phyloP scores from a whole-genome alignment of 2,113 vertebrate genomes.

The Entomyzon cyanotis region DNA sequence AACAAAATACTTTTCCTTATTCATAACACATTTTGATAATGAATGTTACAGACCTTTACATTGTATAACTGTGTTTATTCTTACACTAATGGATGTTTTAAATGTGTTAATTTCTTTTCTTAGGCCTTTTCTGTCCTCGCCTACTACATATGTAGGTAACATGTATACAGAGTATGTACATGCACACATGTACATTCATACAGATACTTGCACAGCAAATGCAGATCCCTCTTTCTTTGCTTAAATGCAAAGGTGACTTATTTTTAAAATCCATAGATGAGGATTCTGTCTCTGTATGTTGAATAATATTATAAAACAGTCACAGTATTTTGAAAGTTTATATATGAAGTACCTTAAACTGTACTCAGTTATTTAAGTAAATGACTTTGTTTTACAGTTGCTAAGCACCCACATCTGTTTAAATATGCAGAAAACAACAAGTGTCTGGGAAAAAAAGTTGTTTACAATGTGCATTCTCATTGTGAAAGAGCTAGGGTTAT shows the following conservation, averaged over 20 bases:
- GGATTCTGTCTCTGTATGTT: neutral
- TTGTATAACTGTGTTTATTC: neutral
- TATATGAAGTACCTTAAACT: neutral
- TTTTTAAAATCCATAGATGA: neutral
- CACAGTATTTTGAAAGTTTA: neutral
- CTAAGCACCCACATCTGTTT: neutral
- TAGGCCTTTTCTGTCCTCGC: neutral
- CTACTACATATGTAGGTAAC: neutral
- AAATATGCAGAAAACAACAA: constrained; percentile 32
- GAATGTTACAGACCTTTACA: neutral
- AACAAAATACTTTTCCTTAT: neutral
- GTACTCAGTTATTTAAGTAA: neutral
- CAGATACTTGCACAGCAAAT: neutral
- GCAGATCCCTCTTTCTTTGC: neutral
- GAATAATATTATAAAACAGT: neutral
- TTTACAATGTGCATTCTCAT: neutral
- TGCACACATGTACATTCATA: neutral
- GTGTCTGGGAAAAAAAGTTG: neutral
- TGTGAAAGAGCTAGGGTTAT: neutral
- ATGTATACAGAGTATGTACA: neutral
- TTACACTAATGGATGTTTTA: neutral
- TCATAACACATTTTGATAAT: neutral
- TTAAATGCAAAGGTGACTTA: neutral
- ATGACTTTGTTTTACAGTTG: neutral
- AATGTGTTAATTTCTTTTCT: neutral